These are phyloP conservation scores for Serranus cabrilla DNA, from an alignment of 2,797 vertebrate species.

Conservation along the genomic window DNA sequence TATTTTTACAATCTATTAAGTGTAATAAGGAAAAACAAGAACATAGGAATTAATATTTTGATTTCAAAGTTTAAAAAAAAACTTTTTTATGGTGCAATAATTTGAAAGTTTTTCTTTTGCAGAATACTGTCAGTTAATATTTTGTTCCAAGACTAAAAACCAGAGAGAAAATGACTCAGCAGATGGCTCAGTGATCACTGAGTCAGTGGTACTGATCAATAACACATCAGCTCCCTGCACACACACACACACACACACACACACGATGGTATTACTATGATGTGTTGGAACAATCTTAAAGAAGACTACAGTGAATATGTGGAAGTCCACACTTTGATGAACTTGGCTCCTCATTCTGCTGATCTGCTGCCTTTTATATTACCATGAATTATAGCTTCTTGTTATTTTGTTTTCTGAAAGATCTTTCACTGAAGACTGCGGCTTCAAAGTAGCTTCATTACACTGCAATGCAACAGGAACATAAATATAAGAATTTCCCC, in stretches of 20 bases:
- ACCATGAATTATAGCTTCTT: background rate
- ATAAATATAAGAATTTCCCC: background rate
- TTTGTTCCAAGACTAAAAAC: background rate
- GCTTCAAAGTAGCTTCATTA: constrained; percentile 3
- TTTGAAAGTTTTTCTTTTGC: background rate
- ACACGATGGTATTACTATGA: background rate
- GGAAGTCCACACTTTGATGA: background rate
- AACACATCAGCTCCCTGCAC: constrained; percentile 4
- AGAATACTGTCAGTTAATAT: background rate
- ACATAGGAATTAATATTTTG: background rate
- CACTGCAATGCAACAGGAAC: background rate
- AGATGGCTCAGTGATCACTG: background rate
- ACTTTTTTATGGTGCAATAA: background rate
- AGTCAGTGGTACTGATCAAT: constrained; percentile 17
- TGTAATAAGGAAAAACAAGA: too few species aligned
- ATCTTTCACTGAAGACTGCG: background rate
- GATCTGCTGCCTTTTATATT: background rate
- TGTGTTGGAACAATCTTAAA: background rate
- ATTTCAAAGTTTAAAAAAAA: background rate
- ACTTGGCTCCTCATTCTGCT: background rate
- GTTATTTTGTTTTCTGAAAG: background rate
- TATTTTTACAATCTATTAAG: too few species aligned
- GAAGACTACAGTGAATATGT: background rate
- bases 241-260: too few species aligned
- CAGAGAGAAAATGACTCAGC: background rate